Base-by-base conservation (phyloP, 2,888 invertebrate genomes). In the Catocala nupta region DNA sequence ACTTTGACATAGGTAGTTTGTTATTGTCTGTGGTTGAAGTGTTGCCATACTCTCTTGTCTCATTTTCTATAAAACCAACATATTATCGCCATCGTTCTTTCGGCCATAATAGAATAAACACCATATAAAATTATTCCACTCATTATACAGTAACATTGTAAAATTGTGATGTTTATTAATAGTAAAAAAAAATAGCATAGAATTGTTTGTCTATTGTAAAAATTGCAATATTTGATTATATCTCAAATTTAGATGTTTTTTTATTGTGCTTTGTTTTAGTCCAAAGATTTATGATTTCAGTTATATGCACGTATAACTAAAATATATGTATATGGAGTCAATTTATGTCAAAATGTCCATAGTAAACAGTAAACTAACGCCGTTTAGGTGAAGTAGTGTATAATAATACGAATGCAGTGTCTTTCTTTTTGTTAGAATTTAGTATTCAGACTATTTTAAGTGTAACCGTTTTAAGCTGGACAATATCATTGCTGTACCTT, bases 271-370 rank as follows among this genome's bases (percentile, higher is more conserved):
- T 84, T 63, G 71, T 84, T 74, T 73, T 78, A 66, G 76, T 83
- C 88, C 88, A 88, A 88, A 88, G 87, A 88, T 81, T 72, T 79
- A 72, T 68, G 50, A 52, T 69, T 72, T 69, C 71, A 62, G 79
- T 83, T 86, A 82, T 84, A 81, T 76, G 43, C 68, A 39, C 12
- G 75, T 82, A 82, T 83, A 84, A 73, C 78, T 49, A 53, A 61
- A 68, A 55, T 64, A 61, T 67, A 67, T 68, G 68, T 75, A 72
- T 73, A 77, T 71, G 67, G 66, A 75, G 75, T 78, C 75, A 76
- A 76, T 77, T 73, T 59, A 72, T 70, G 72, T 77, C 63, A 60
- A 62, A 72, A 70, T 76, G 70, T 70, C 77, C 73, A 63, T 67
- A 60, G 53, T 75, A 65, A 25, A 47, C 59, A 71, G 68, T 72